Percentiles rank a stretch among this genome's conserved stretches.
phyloP scores from a whole-genome alignment of 2,113 vertebrate species.

The Clarias macrocephalus region DNA sequence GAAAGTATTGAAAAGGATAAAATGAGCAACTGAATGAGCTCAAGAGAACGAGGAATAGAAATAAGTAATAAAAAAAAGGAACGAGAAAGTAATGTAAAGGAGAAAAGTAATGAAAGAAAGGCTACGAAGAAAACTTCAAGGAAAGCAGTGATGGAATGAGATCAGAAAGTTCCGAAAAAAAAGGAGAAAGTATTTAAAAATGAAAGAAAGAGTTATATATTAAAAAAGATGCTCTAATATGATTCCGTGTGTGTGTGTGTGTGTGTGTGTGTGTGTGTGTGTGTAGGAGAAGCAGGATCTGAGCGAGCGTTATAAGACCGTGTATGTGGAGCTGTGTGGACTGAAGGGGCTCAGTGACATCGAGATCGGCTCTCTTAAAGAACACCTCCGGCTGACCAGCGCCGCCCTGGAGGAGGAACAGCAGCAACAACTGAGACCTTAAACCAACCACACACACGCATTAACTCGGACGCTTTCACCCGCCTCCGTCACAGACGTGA shows the following conservation, averaged over 20 bases:
- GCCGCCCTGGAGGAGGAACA: constrained; percentile 81
- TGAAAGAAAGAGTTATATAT: no score
- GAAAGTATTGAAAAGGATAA: no score
- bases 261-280: neutral
- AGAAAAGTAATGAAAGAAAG: no score
- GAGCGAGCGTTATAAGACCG: constrained; percentile 84
- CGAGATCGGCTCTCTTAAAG: constrained; percentile 84
- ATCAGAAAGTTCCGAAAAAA: no score
- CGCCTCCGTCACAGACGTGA: neutral
- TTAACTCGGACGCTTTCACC: neutral
- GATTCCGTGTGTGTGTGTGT: neutral
- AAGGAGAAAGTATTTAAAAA: no score
- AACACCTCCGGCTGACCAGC: constrained; percentile 83
- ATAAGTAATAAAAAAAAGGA: no score
- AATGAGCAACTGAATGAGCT: no score
- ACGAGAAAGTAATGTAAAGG: no score
- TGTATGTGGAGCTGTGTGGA: constrained; percentile 84
- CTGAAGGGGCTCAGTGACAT: constrained; percentile 78
- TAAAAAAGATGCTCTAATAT: no score
- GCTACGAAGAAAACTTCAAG: no score
- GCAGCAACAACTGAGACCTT: constrained; percentile 63
- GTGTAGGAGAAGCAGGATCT: constrained; percentile 84
- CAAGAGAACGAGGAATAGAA: no score
- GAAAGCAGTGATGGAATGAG: no score
- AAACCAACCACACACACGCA: neutral